Percentiles rank a stretch among this genome's conserved stretches.
These are phyloP conservation scores for Crossaster papposus DNA, from an alignment of 53 echinoderm and acorn worm genomes.

Conservation along the genomic window DNA sequence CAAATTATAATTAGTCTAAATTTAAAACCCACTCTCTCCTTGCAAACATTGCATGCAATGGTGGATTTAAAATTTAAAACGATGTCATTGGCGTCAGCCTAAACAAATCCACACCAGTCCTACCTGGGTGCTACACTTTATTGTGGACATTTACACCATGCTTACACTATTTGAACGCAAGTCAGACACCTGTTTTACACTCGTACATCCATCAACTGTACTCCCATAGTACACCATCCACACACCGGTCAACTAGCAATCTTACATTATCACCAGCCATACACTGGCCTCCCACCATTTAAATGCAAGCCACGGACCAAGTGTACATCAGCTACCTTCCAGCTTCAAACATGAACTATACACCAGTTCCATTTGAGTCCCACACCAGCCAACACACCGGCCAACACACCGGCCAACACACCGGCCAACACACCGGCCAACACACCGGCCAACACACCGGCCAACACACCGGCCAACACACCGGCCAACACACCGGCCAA, in stretches of 20 bases:
- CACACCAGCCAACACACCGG: background rate
- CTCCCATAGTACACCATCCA: background rate
- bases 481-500: background rate
- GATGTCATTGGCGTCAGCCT: too few species aligned
- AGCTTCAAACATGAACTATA: conserved; percentile 1
- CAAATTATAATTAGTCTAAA: background rate
- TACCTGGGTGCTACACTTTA: too few species aligned
- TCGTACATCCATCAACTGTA: background rate
- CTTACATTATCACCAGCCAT: background rate
- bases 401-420: conserved; percentile 15
- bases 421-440: background rate
- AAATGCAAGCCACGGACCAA: background rate
- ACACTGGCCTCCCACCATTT: background rate
- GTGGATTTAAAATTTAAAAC: too few species aligned
- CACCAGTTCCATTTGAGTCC: background rate
- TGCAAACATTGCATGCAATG: too few species aligned
- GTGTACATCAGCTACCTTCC: background rate
- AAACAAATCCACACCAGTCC: too few species aligned
- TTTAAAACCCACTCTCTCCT: background rate
- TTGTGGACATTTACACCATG: background rate
- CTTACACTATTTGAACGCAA: background rate
- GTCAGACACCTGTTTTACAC: background rate
- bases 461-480: background rate
- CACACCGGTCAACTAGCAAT: background rate
- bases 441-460: background rate